A percentile compares a stretch with the other conserved stretches of the same genome.
Conservation (phyloP, 2,113 vertebrate species). For the Coptodon bakossiorum region DNA sequence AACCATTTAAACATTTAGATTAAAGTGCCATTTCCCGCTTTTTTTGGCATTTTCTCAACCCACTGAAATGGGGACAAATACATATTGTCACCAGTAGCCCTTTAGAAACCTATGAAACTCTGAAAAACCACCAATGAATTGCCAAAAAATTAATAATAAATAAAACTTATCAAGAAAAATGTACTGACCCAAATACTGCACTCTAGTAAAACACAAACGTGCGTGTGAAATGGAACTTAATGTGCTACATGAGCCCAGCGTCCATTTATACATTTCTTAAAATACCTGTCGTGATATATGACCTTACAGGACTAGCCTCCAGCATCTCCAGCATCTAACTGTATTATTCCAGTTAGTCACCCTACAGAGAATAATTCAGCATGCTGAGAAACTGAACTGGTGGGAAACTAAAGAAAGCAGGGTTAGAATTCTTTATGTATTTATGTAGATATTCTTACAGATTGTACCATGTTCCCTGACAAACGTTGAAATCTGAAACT, state of each 20-base stretch:
- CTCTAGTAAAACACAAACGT: background rate
- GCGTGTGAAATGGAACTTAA: background rate
- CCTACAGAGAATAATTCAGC: background rate
- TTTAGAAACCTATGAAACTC: background rate
- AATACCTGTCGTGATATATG: background rate
- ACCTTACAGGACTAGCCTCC: background rate
- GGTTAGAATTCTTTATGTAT: background rate
- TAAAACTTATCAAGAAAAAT: background rate
- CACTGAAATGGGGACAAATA: background rate
- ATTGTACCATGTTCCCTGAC: background rate
- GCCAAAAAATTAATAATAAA: background rate
- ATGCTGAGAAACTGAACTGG: background rate
- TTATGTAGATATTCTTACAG: background rate
- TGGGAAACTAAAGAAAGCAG: background rate
- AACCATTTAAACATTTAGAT: background rate
- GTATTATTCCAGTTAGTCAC: background rate
- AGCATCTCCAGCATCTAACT: background rate
- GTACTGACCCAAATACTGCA: background rate
- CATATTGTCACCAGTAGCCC: background rate
- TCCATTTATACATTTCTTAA: background rate
- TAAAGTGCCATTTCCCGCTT: background rate
- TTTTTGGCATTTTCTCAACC: background rate
- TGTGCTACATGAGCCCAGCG: background rate
- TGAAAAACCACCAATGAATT: background rate
- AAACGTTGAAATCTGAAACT: background rate